Conservation (phyloP, 1,140 invertebrate genomes). For the Globodera ellingtonae region DNA sequence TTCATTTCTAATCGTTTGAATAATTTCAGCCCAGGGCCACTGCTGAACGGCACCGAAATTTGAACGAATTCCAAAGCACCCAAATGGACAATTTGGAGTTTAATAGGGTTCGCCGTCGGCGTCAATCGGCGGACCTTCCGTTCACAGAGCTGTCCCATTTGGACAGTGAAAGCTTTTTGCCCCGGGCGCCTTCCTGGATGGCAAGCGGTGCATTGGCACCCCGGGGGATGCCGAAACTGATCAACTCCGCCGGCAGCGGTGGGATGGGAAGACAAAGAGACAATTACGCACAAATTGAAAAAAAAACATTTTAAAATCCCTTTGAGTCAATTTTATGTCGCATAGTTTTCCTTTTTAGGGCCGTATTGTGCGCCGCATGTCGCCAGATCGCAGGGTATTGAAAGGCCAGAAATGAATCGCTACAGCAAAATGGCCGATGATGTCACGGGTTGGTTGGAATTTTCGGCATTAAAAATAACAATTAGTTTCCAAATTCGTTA, state of each 20-base stretch:
- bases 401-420: conserved; percentile 44
- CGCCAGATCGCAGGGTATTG: conserved; percentile 55
- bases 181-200: conserved; percentile 48
- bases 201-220: conserved; percentile 51
- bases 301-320: neutral
- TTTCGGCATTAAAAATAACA: neutral
- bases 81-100: conserved; percentile 42
- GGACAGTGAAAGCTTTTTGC: conserved; percentile 55
- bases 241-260: conserved; percentile 35
- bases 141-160: conserved; percentile 48
- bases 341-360: conserved; percentile 38
- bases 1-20: neutral
- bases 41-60: conserved; percentile 54
- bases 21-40: conserved; percentile 53
- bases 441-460: conserved; percentile 41
- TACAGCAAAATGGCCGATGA: conserved; percentile 60
- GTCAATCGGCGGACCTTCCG: conserved; percentile 44
- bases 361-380: conserved; percentile 62
- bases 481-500: neutral
- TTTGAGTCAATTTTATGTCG: neutral
- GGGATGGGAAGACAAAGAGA: neutral
- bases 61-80: conserved; percentile 52
- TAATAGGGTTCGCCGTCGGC: conserved; percentile 42
- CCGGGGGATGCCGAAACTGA: conserved; percentile 35
- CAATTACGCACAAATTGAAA: neutral